Conservation (phyloP, 2,888 invertebrate species). For the Encarsia formosa region DNA sequence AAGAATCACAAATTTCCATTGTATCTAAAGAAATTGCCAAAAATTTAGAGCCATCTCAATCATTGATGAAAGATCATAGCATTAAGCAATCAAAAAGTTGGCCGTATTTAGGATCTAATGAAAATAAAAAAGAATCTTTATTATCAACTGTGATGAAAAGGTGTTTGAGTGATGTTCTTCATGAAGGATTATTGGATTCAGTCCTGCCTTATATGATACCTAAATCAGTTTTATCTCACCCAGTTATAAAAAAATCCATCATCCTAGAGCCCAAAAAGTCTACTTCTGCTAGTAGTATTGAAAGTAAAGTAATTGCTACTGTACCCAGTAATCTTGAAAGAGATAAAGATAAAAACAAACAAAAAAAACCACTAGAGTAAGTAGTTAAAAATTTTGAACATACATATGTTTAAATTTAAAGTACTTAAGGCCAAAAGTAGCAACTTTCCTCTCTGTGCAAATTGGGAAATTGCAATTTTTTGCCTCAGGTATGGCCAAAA, state of each 20-base stretch:
- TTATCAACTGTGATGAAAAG: constrained; percentile 46
- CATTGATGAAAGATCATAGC: neutral
- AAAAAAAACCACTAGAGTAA: constrained; percentile 42
- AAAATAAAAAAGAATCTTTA: constrained; percentile 32
- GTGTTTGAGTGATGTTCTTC: constrained; percentile 62
- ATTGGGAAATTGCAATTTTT: no score
- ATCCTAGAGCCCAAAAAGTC: constrained; percentile 44
- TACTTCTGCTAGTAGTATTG: constrained; percentile 14
- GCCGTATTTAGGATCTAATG: neutral
- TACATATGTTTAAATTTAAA: no score
- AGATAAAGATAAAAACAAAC: constrained; percentile 34
- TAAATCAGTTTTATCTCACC: constrained; percentile 57
- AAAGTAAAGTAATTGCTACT: constrained; percentile 21
- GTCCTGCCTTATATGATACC: constrained; percentile 73
- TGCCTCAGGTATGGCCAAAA: no score
- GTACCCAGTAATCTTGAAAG: constrained; percentile 29
- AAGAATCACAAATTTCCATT: constrained; percentile 10
- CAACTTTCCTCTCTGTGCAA: no score
- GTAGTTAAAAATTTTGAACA: constrained; percentile 21
- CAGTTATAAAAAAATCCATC: constrained; percentile 56
- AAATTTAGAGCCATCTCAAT: neutral
- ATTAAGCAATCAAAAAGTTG: constrained; percentile 12
- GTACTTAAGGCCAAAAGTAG: neutral
- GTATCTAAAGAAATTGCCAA: constrained; percentile 2
- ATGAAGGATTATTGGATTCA: constrained; percentile 79